Base-by-base conservation (phyloP, 1,140 invertebrate species). In the Drosophila lacteicornis region DNA sequence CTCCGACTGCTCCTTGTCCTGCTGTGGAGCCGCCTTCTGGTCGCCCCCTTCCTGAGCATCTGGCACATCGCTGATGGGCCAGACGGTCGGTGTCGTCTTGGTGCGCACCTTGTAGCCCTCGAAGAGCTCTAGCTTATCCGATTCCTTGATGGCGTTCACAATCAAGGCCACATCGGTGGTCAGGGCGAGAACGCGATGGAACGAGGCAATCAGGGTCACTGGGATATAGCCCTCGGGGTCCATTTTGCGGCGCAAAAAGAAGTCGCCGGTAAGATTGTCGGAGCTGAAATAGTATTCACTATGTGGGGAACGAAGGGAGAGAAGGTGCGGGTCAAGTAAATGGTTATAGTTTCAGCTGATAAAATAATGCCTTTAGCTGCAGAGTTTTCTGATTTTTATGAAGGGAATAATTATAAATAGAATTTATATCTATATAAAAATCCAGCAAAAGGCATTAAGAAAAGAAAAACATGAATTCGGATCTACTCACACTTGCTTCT, bases 221-320 rank as follows among this genome's bases (percentile, higher is more conserved):
- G 98, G 97, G 57, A 99, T 95, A 92, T 96, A 99, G 57, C 99
- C 99, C 86, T 99, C 95, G 15, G 95, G 88, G 87, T 98, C 97
- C 99, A 99, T 99, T 95, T 99, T 99, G 69, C 98, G 95, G 59
- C 99, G 95, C 78, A 99, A 94, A 94, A 99, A 99, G 93, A 99
- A 98, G 93, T 99, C 99, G 84, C 97, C 96, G 80, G 97, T 95
- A 56, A 99, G 94, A 94, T 99, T 99, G 84, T 99, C 98, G 83
- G 97, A 96, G 92, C 98, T 99, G 94, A 99, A 99, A 95, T 99
- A 99, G 94, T 99, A 99, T 94, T 99, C 99, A 93, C 98, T 99
- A 46, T 17, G 93, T 13, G 40, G 33, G 40, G 40, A 57, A 53
- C 50, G 69, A 73, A 43, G 45, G 50, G 13, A 27, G 46, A 25